These are phyloP conservation scores for Drosophila leontia DNA, from an alignment of 1,140 invertebrate species.

Conservation along the genomic window DNA sequence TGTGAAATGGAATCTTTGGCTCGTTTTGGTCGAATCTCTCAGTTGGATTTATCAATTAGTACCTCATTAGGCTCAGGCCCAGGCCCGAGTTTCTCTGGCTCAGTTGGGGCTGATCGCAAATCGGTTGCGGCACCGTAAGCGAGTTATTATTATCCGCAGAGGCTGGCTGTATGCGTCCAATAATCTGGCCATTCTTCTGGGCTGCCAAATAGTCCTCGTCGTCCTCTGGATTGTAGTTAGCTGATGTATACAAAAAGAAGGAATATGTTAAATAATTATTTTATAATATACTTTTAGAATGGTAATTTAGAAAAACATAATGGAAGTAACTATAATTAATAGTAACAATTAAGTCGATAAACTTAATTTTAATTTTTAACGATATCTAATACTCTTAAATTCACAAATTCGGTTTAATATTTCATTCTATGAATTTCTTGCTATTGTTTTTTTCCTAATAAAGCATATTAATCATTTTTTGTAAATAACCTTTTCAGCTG, in stretches of 20 bases:
- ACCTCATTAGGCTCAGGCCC: slow-evolving; percentile 68
- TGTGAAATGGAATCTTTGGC: slow-evolving; percentile 42
- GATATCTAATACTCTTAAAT: not conserved
- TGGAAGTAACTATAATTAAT: too few relatives aligned
- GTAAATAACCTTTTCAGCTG: not conserved
- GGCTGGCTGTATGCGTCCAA: slow-evolving; percentile 70
- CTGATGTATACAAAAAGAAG: slow-evolving; percentile 38
- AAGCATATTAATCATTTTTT: not conserved
- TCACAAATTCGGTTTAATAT: not conserved
- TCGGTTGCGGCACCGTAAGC: slow-evolving; percentile 72
- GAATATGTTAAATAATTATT: not conserved
- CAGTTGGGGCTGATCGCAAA: slow-evolving; percentile 77
- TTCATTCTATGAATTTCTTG: not conserved
- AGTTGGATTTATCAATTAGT: slow-evolving; percentile 60
- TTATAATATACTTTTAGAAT: too few relatives aligned
- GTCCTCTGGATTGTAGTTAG: slow-evolving; percentile 84
- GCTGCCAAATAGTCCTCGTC: slow-evolving; percentile 75
- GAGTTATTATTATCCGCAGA: slow-evolving; percentile 79
- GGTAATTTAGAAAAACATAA: not conserved
- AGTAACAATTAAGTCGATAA: too few relatives aligned
- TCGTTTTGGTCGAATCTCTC: slow-evolving; percentile 4
- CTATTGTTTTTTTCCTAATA: not conserved
- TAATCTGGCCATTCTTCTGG: slow-evolving; percentile 72
- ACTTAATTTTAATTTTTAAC: too few relatives aligned
- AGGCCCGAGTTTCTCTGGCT: slow-evolving; percentile 61